Base-by-base conservation (phyloP, 1,140 invertebrate genomes). In the Apis florea region DNA sequence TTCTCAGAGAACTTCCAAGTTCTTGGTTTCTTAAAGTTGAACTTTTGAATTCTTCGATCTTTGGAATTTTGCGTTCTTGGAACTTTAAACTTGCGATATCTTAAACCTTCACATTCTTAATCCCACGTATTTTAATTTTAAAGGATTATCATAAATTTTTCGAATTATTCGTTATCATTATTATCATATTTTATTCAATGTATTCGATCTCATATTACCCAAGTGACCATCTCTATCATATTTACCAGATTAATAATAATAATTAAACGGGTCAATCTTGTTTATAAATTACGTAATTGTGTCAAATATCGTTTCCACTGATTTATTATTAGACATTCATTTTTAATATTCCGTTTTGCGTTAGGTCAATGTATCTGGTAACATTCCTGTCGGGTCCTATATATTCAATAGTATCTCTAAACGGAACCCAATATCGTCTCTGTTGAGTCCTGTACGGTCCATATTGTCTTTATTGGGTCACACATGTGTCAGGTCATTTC, bases 381-480 rank as follows among this genome's bases (percentile, higher is more conserved):
- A 24, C 13, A 58, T 19, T 47, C 56, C 31, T 12, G 40, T 58
- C 21, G 13, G 21, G 6, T 6, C 53, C 9, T 26, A 59, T 72
- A 12, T 59, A 59, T 72, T 72, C 21, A 47, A 24, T 59, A 59
- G 1, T 4, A 40, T 47, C n/a, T 72, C 15, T 24, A 72, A 17
- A 21, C 10, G 12, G 19, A 21, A 2, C 26, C 54, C 31, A 59
- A 72, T 72, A 72, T 72, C 31, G 31, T 6, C 8, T 59, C 31
- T 12, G 56, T 56, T 11, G 70, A 73, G 31, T 24, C 56, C 54
- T 47, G 19, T 24, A 26, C 8, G 26, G 69, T 47, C 21, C 70
- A 73, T 73, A 59, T 59, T 61, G 40, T 73, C 70, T 49, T 59
- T 59, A 73, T 73, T 59, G 31, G 31, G 21, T 24, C 31, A 59